Evolutionary conservation across 2,113 vertebrate genomes (phyloP), one percentile per base, ranked within the genome.

Genomic region (human): DNA sequence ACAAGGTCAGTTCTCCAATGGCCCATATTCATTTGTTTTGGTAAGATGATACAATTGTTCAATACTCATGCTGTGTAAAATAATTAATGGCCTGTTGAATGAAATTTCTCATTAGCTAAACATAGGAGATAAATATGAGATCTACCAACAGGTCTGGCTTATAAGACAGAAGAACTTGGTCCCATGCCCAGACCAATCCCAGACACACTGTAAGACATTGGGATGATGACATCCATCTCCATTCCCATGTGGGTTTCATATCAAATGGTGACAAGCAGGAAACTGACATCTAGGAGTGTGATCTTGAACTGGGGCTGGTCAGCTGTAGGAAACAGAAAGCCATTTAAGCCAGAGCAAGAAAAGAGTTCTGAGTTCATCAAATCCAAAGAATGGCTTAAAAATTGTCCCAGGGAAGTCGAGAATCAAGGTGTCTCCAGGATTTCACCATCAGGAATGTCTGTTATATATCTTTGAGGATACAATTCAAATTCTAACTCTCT

Each of bases 21-120:
- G 5, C 23, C 72, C 38, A 59, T 32, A 40, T 81, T 35, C 23
- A 23, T 79, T 89, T 84, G 22, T 27, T 88, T n/a, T 93, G 35
- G 70, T 85, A 64, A 66, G 50, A 57, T 59, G 40, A 90, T 45
- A 55, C 22, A 48, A 55, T 57, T 52, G 12, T 38, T 93, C 50
- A 76, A 38, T 72, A 45, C 30, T 90, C 84, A 92, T 35, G 85
- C 57, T 84, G 88, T 95, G 81, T 59, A 14, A 95, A 88, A 92
- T 93, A 95, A 94, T 81, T 81, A 98, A 76, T 73, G 90, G 76
- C 38, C n/a, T 40, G n/a, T 50, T 76, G 48, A 70, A 40, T 40
- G 64, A 52, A 87, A 59, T 84, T 86, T 90, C 75, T 93, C 70
- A 55, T 80, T 96, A 96, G 50, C 52, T 66, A 83, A 84, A 90